Percentiles rank a stretch among this genome's conserved stretches.
Evolutionary conservation across 2,797 vertebrate species (phyloP).

Genomic region (Neosalanx taihuensis): DNA sequence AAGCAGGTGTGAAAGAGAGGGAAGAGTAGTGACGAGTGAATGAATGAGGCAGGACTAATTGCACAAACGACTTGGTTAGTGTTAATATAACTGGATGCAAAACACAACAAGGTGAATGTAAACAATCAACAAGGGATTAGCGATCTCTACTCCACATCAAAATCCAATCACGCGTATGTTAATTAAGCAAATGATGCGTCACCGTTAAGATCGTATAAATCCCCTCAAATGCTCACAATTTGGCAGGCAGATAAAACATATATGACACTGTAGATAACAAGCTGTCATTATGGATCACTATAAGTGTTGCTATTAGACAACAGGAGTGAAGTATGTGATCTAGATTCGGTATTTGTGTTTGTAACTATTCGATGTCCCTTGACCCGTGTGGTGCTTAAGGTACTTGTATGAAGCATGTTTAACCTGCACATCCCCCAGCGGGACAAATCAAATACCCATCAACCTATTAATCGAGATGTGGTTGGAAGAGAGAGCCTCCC

Average conservation of each 20-base stretch:
- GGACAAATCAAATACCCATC: neutral
- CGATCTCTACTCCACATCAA: neutral
- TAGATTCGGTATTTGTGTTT: no score
- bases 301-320: no score
- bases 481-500: neutral
- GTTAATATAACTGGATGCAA: neutral
- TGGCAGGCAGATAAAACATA: no score
- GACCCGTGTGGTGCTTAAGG: no score
- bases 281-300: no score
- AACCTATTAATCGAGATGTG: neutral
- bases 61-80: slow-evolving; percentile 11
- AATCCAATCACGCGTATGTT: neutral
- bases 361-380: no score
- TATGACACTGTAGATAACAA: no score
- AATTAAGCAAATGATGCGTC: neutral
- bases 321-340: no score
- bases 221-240: no score
- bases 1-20: neutral
- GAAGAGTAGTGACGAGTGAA: neutral
- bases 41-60: neutral
- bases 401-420: no score
- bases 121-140: neutral
- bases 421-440: no score
- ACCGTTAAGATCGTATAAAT: no score
- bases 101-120: neutral